These are phyloP conservation scores for Anastatus disparis DNA, from an alignment of 1,140 invertebrate genomes.

Conservation along the genomic window DNA sequence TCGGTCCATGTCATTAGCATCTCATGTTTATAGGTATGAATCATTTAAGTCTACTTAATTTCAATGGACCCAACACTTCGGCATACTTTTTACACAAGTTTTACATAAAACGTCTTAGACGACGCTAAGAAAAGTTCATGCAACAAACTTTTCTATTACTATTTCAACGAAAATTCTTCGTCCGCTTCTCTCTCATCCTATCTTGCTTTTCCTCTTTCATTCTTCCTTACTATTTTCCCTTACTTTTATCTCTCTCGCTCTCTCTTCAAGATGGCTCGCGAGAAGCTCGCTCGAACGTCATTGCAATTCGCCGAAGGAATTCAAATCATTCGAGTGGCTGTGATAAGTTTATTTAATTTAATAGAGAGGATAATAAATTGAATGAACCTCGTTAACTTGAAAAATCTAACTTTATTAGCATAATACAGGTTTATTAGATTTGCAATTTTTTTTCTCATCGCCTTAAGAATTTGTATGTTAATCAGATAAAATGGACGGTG, in stretches of 20 bases:
- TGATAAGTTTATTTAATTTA: neutral
- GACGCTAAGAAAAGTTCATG: neutral
- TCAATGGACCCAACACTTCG: constrained; percentile 2
- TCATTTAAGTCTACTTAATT: neutral
- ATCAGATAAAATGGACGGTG: no score
- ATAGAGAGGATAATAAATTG: neutral
- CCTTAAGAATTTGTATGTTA: neutral
- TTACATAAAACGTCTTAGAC: no score
- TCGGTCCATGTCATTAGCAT: no score
- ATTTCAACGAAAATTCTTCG: neutral
- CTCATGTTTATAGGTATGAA: neutral
- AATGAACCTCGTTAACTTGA: neutral
- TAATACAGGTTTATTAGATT: neutral
- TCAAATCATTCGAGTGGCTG: neutral
- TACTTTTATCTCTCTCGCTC: no score
- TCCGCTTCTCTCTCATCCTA: neutral
- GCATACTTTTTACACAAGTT: constrained; percentile 4
- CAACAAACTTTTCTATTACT: neutral
- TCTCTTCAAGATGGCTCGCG: no score
- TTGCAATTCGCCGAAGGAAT: neutral
- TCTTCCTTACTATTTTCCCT: no score
- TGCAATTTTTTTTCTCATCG: neutral
- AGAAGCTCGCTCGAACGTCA: neutral
- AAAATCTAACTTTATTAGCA: neutral
- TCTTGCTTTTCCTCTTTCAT: no score